Evolutionary conservation across 2,888 invertebrate species (phyloP), one percentile per base, ranked within the genome.

Genomic region (Lepidocyrtinus sp.): DNA sequence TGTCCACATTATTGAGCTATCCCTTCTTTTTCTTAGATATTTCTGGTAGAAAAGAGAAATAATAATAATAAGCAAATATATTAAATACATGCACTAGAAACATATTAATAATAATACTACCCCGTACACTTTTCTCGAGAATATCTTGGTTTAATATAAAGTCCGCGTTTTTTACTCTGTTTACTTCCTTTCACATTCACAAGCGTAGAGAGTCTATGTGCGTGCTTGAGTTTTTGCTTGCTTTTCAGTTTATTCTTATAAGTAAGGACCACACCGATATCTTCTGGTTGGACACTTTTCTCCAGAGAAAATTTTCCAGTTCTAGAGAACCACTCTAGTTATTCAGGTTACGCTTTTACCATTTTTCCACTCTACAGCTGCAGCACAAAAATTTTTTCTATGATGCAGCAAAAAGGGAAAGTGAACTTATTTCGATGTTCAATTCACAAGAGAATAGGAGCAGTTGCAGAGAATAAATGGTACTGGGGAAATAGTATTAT

Each of bases 1-100:
- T 86, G 86, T 86, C 84, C 85, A 85, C 83, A 82, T 84, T 85
- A 86, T 84, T 84, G 83, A 85, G 82, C 84, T 85, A 72, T 77
- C 74, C 79, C 73, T 70, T 68, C 74, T 74, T 73, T 46, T 69
- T 25, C 46, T 75, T 74, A 26, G 69, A 59, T 70, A 69, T 55
- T 63, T 69, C 64, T 36, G 36, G 5, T 59, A 59, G 59, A 59
- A 59, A 59, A 59, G 26, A 63, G 59, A 70, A 65, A 68, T 27
- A 73, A 71, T 55, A 24, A 71, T 50, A 72, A 72, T 67, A 72
- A 59, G 59, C 59, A 59, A 59, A 59, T 59, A 59, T 59, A 59
- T 59, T 59, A 59, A 59, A 59, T 19, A 59, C 64, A 27, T 27
- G 9, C 64, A 26, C 27, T 26, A 64, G 9, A 64, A 26, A 27